Conservation (phyloP, 2,113 vertebrate genomes). For the Pseudorasbora parva region DNA sequence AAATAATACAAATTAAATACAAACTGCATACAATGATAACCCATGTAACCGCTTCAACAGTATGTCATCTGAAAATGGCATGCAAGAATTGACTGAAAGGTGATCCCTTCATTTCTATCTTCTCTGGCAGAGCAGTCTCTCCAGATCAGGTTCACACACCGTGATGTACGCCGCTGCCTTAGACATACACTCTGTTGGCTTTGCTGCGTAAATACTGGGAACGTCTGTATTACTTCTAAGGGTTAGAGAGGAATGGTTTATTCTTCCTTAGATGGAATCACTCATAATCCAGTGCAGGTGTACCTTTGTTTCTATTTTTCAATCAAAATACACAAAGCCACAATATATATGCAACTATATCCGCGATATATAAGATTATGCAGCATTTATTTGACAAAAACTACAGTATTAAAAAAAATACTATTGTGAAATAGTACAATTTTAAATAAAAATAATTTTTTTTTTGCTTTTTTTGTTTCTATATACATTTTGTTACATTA, state of each 20-base stretch:
- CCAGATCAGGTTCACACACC: conserved; percentile 66
- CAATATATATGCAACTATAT: neutral
- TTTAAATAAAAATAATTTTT: too few species aligned
- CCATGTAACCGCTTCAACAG: neutral
- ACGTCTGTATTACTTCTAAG: conserved; percentile 41
- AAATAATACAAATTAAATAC: neutral
- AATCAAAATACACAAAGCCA: neutral
- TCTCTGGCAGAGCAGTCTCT: conserved; percentile 63
- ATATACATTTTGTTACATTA: too few species aligned
- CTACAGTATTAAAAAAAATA: too few species aligned
- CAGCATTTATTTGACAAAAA: too few species aligned
- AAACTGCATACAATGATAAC: neutral
- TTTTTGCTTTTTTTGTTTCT: too few species aligned
- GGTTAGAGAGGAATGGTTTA: conserved; percentile 39
- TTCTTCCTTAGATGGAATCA: conserved; percentile 34
- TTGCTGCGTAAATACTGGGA: conserved; percentile 46
- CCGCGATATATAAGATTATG: neutral
- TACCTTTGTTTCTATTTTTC: neutral
- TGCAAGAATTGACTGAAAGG: conserved; percentile 57
- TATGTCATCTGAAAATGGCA: neutral
- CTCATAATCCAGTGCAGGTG: neutral
- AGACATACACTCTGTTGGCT: conserved; percentile 29
- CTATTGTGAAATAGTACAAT: too few species aligned
- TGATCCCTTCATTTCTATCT: conserved; percentile 69
- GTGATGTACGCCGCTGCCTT: conserved; percentile 39